A percentile compares a stretch with the other conserved stretches of the same genome.
Evolutionary conservation across 2,888 invertebrate species (phyloP).

Genomic region (Chrysolina haemoptera): DNA sequence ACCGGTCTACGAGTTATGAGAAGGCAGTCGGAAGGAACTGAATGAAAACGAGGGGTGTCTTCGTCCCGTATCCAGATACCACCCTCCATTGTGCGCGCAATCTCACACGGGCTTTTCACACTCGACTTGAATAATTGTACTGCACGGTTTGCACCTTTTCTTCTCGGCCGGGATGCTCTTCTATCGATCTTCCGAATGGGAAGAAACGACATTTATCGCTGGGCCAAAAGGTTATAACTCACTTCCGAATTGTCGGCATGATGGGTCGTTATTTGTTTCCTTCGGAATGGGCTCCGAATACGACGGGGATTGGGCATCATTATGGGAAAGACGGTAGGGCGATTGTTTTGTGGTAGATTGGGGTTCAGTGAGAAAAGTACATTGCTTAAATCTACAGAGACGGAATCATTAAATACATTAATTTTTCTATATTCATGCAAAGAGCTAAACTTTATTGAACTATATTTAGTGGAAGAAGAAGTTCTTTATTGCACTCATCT

Average conservation of each 20-base stretch:
- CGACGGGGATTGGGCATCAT: neutral
- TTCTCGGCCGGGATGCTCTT: constrained; percentile 4
- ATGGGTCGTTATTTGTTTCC: constrained; percentile 13
- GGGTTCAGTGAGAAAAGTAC: neutral
- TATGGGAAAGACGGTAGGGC: neutral
- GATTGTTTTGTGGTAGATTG: neutral
- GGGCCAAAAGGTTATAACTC: constrained; percentile 28
- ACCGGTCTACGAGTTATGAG: constrained; percentile 8
- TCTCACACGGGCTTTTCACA: constrained; percentile 39
- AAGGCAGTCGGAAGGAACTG: constrained; percentile 6
- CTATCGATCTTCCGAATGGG: constrained; percentile 20
- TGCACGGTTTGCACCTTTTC: constrained; percentile 30
- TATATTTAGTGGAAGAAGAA: no score
- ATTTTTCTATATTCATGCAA: no score
- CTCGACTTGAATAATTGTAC: constrained; percentile 46
- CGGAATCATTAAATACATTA: neutral
- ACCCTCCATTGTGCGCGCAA: constrained; percentile 25
- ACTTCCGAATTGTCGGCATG: neutral
- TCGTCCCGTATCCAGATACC: constrained; percentile 22
- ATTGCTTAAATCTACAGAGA: neutral
- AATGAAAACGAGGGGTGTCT: constrained; percentile 6
- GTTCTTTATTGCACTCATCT: no score
- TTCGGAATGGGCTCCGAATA: neutral
- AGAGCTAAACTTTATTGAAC: no score
- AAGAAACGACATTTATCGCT: constrained; percentile 31